Percentiles rank a stretch among this genome's conserved stretches.
Conservation (phyloP, 2,888 invertebrate genomes). For the Dysmachus trigonus region DNA sequence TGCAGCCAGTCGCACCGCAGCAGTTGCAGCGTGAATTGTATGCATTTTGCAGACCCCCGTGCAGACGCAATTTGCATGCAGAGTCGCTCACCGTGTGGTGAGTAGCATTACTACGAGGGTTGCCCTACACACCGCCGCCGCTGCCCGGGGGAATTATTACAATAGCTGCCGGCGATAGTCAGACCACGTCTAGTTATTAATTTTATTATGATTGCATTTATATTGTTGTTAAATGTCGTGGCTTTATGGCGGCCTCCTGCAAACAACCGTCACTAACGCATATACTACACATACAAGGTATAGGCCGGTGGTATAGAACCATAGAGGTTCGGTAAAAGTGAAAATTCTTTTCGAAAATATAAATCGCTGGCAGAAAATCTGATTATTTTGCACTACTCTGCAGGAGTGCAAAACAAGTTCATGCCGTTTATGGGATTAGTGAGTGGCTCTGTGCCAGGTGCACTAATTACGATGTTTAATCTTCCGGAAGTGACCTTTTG, state of each 20-base stretch:
- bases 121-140: background rate
- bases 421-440: background rate
- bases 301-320: background rate
- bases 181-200: background rate
- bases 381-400: background rate
- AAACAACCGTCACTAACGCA: background rate
- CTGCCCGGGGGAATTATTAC: conserved; percentile 1
- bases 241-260: background rate
- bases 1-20: background rate
- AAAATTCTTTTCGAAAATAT: background rate
- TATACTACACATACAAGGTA: background rate
- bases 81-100: background rate
- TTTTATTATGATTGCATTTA: conserved; percentile 40
- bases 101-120: background rate
- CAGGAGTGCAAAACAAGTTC: background rate
- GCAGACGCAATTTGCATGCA: conserved; percentile 21
- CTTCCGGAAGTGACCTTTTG: background rate
- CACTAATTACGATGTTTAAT: background rate
- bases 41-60: background rate
- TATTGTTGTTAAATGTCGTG: conserved; percentile 20
- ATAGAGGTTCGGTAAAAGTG: background rate
- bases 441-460: background rate
- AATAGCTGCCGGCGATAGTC: background rate
- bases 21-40: background rate
- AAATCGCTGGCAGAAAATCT: background rate